Evolutionary conservation across 1,140 invertebrate genomes (phyloP).

Genomic region (Hyles euphorbiae): DNA sequence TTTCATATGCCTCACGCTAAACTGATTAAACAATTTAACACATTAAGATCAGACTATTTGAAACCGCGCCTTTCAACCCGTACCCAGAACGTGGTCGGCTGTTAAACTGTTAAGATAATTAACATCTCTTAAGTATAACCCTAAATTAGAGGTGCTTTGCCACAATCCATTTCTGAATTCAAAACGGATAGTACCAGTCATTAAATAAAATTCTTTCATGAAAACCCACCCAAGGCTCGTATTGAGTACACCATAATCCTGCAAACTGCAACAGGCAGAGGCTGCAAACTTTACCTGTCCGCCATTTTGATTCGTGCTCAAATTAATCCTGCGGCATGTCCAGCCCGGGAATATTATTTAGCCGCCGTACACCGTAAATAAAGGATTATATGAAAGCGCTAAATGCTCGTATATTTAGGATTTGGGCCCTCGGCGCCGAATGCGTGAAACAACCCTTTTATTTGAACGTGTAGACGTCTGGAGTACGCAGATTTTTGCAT

Average conservation of each 20-base stretch:
- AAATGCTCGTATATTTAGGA: constrained; percentile 59
- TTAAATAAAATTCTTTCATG: too few relatives aligned
- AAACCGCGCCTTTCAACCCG: too few relatives aligned
- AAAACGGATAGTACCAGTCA: too few relatives aligned
- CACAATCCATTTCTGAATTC: too few relatives aligned
- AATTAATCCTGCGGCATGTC: constrained; percentile 61
- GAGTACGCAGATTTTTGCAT: constrained; percentile 28
- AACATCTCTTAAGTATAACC: too few relatives aligned
- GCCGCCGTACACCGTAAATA: constrained; percentile 52
- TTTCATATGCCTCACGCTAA: too few relatives aligned
- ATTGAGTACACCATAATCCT: neutral
- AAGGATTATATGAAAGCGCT: constrained; percentile 52
- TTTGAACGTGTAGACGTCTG: constrained; percentile 43
- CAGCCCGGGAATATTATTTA: constrained; percentile 53
- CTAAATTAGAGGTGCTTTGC: too few relatives aligned
- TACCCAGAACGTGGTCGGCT: too few relatives aligned
- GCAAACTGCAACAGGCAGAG: constrained; percentile 33
- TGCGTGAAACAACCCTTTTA: constrained; percentile 45
- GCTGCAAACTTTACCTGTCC: constrained; percentile 25
- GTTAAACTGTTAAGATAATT: too few relatives aligned
- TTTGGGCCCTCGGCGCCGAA: constrained; percentile 32
- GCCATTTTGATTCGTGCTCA: constrained; percentile 55
- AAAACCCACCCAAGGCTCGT: too few relatives aligned
- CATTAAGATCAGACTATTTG: too few relatives aligned
- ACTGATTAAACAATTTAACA: too few relatives aligned